Conservation (phyloP, 2,113 vertebrate genomes). For the Pavo muticus region DNA sequence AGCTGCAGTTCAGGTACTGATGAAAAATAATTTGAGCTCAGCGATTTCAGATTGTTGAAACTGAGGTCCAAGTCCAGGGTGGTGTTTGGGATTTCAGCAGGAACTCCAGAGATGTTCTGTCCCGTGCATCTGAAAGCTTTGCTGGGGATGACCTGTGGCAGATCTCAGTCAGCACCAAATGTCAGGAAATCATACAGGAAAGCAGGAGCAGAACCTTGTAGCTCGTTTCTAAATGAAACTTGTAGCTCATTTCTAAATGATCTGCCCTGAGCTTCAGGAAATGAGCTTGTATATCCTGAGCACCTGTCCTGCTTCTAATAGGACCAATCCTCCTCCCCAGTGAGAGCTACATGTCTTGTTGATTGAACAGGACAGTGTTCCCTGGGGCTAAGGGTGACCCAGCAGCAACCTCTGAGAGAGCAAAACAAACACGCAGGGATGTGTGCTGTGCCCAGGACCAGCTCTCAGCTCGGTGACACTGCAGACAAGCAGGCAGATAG, state of each 20-base stretch:
- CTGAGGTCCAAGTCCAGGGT: constrained; percentile 77
- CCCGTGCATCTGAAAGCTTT: constrained; percentile 71
- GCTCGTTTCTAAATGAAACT: too few relatives aligned
- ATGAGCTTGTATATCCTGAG: neutral
- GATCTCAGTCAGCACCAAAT: neutral
- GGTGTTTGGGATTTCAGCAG: constrained; percentile 66
- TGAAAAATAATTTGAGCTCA: constrained; percentile 71
- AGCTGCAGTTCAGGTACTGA: constrained; percentile 64
- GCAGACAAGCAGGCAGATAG: neutral
- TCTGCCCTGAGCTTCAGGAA: neutral
- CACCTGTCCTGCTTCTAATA: neutral
- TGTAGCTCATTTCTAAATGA: neutral
- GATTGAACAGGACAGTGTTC: neutral
- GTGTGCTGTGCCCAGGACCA: neutral
- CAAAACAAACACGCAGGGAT: neutral
- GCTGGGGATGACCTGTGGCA: constrained; percentile 73
- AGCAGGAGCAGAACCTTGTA: neutral
- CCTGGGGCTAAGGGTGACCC: neutral
- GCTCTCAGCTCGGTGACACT: neutral
- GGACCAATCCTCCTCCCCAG: neutral
- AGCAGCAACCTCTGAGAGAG: neutral
- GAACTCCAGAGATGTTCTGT: constrained; percentile 59
- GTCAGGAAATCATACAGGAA: neutral
- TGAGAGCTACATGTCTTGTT: neutral
- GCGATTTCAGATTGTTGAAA: constrained; percentile 73